Percentiles rank a stretch among this genome's conserved stretches.
Evolutionary conservation across 53 echinoderm and acorn worm genomes (phyloP).

Genomic region (Holothuria scabra): DNA sequence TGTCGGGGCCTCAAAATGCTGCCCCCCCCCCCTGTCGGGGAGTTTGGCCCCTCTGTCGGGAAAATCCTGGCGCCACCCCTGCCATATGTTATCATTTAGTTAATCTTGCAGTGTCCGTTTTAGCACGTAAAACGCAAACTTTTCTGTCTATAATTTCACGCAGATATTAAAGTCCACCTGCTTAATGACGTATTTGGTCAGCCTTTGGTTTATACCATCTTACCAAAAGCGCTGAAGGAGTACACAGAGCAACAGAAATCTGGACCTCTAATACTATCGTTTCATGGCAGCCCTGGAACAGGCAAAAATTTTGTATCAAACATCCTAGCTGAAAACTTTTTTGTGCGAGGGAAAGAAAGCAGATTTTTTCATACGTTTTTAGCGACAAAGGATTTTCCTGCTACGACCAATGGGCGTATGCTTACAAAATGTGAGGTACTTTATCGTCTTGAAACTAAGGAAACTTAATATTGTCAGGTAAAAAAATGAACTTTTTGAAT

Average conservation of each 20-base stretch:
- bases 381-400: constrained; percentile 71
- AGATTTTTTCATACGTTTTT: constrained; percentile 76
- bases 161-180: constrained; percentile 58
- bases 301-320: constrained; percentile 89
- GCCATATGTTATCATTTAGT: no score
- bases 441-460: no score
- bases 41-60: no score
- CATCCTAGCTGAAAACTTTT: constrained; percentile 73
- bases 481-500: no score
- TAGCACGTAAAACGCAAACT: no score
- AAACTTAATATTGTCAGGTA: no score
- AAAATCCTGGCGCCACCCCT: no score
- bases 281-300: constrained; percentile 85
- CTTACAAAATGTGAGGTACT: constrained; percentile 39
- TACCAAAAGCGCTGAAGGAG: constrained; percentile 57
- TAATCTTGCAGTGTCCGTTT: no score
- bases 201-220: constrained; percentile 63
- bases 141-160: not conserved
- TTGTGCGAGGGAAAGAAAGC: constrained; percentile 74
- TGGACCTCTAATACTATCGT: constrained; percentile 83
- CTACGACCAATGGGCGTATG: constrained; percentile 38
- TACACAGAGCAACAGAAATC: constrained; percentile 46
- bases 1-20: no score
- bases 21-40: no score
- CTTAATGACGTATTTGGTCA: constrained; percentile 69